These are phyloP conservation scores for Bedellia somnulentella DNA, from an alignment of 2,888 invertebrate genomes.

Conservation along the genomic window DNA sequence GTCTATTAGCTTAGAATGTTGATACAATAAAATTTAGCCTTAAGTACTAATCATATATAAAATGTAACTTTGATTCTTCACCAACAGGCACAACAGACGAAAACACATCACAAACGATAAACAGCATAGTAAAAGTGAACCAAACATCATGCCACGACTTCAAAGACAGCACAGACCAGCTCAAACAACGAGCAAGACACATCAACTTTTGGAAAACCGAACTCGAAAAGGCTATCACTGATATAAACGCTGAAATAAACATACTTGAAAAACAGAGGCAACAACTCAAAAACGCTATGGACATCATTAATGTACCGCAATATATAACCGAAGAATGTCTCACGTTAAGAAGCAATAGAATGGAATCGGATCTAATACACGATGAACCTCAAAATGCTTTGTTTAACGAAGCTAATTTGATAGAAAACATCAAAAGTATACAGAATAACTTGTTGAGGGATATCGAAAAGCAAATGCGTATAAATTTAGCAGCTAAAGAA, in stretches of 20 bases:
- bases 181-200: conserved; percentile 37
- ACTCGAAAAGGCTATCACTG: conserved; percentile 38
- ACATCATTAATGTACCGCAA: conserved; percentile 30
- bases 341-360: conserved; percentile 65
- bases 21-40: not conserved
- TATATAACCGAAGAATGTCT: conserved; percentile 69
- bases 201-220: conserved; percentile 51
- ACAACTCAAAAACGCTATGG: conserved; percentile 47
- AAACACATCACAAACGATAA: conserved; percentile 43
- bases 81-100: conserved; percentile 24
- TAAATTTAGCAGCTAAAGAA: conserved; percentile 76
- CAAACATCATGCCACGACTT: conserved; percentile 41
- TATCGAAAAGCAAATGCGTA: conserved; percentile 68
- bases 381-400: conserved; percentile 77
- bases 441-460: conserved; percentile 67
- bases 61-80: not conserved
- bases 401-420: conserved; percentile 70
- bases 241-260: conserved; percentile 40
- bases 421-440: conserved; percentile 67
- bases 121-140: conserved; percentile 46
- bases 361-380: conserved; percentile 73
- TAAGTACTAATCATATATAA: not conserved
- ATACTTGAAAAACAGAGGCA: conserved; percentile 35
- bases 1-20: not conserved
- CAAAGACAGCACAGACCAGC: conserved; percentile 39